Evolutionary conservation across 2,797 vertebrate genomes (phyloP), one percentile per base, ranked within the genome.

Genomic region (Catamblyrhynchus diadema): DNA sequence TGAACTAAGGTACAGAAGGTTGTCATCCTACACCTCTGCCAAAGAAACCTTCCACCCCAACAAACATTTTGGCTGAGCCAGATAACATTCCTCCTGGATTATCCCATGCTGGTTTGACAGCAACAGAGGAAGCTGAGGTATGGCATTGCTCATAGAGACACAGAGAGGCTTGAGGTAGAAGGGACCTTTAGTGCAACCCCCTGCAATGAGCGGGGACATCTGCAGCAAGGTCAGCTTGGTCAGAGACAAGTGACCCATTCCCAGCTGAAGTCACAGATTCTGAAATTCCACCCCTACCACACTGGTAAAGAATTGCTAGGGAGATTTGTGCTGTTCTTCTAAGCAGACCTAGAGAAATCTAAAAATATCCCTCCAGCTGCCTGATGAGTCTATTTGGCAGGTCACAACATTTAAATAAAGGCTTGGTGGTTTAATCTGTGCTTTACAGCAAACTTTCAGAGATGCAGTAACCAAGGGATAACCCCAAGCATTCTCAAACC

Each of bases 1-100:
- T 56, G 15, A 91, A 21, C 22, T 27, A 16, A 77, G 32, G 21
- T 1, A 2, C 9, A 32, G 8, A 0, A 0, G 3, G 3, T 4
- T 70, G 21, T 78, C 45, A 20, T 53, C 33, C 53, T 22, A 18
- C 12, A 13, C 4, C 8, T 30, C 51, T 88, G 33, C 47, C 25
- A 62, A 32, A 73, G 44, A 92, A 88, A 56, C 5, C 37, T 81
- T 37, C 60, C 19, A 37, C 6, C 11, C 12, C 56, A 70, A 32
- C 37, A 54, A 23, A 8, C 4, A 13, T 48, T 80, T 93, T 51
- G 51, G 13, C 56, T n/a, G 8, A 79, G 32, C 14, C 23, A 41
- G n/a, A 7, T 13, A 15, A 35, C 27, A 44, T 50, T 50, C 5
- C 20, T 79, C 39, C 50, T 37, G 70, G 18, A 45, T 37, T 30